Evolutionary conservation across 2,888 invertebrate genomes (phyloP).

Genomic region (Drosophila paucipuncta): DNA sequence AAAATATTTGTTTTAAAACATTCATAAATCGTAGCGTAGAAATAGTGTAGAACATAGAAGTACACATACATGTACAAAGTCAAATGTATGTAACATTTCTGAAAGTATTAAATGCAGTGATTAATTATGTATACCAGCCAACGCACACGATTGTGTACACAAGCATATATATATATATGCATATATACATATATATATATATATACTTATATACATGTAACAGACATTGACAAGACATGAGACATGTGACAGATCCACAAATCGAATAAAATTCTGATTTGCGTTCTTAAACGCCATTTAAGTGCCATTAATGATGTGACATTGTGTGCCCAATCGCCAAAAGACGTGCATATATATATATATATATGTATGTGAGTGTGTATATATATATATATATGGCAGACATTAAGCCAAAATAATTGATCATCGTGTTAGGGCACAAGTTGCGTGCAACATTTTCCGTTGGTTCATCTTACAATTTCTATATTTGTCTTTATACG

Average conservation of each 20-base stretch:
- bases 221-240: conserved; percentile 10
- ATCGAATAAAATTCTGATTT: conserved; percentile 15
- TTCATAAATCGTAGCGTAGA: conserved; percentile 44
- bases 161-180: conserved; percentile 15
- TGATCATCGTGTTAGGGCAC: neutral
- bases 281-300: conserved; percentile 20
- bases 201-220: neutral
- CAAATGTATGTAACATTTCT: conserved; percentile 22
- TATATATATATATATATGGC: neutral
- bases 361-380: neutral
- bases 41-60: conserved; percentile 42
- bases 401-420: neutral
- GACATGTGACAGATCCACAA: conserved; percentile 15
- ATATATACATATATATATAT: conserved; percentile 1
- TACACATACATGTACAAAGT: conserved; percentile 20
- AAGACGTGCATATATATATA: neutral
- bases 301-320: conserved; percentile 22
- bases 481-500: neutral
- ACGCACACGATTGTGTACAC: conserved; percentile 6
- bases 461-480: neutral
- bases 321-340: conserved; percentile 20
- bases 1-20: conserved; percentile 43
- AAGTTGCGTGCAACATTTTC: neutral
- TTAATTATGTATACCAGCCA: conserved; percentile 6
- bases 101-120: conserved; percentile 11